Conservation (phyloP, 2,797 vertebrate genomes). For the Anguilla anguilla region DNA sequence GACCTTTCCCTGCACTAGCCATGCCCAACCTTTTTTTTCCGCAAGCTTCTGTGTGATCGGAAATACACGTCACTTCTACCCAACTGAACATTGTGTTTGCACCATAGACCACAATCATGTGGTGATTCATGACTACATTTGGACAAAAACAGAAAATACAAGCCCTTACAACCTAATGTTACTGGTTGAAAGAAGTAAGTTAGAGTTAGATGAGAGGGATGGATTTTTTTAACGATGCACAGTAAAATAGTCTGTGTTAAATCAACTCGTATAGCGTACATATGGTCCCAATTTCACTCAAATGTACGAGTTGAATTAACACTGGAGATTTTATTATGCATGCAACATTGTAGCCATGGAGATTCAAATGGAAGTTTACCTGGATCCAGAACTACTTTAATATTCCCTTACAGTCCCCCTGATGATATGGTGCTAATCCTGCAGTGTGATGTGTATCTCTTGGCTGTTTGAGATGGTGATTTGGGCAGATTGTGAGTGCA, state of each 20-base stretch:
- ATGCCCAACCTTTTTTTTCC: neutral
- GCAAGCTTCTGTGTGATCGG: neutral
- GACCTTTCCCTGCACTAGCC: neutral
- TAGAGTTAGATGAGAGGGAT: neutral
- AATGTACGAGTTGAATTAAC: neutral
- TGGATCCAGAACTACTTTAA: neutral
- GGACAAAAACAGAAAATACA: neutral
- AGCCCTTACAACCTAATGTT: neutral
- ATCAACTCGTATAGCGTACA: neutral
- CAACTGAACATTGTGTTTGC: neutral
- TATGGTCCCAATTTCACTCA: neutral
- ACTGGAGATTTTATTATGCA: neutral
- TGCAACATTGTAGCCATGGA: neutral
- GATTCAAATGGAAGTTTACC: neutral
- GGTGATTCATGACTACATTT: neutral
- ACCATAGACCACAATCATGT: neutral
- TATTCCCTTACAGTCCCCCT: conserved; percentile 8
- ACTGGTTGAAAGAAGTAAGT: neutral
- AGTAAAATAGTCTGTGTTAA: neutral
- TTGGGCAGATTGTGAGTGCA: conserved; percentile 9
- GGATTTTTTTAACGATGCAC: neutral
- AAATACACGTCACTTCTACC: neutral
- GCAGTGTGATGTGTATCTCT: neutral
- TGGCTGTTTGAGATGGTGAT: neutral
- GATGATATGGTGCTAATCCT: conserved; percentile 2